Evolutionary conservation across 2,888 invertebrate genomes (phyloP), one percentile per base, ranked within the genome.

Genomic region (Cordilura impudica): DNA sequence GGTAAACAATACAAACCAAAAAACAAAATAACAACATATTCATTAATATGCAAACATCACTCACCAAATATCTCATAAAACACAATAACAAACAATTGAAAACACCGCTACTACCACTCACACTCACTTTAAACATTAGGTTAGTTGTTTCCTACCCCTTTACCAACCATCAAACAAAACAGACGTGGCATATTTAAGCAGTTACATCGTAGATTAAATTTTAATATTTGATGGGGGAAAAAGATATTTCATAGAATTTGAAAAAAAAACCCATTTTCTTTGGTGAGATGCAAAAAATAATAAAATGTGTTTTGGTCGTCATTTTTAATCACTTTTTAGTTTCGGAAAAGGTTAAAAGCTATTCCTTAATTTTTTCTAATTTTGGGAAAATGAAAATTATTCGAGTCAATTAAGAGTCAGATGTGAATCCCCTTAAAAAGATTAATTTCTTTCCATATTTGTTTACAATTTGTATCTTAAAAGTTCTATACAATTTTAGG

Each of bases 11-110:
- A 31, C 19, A 72, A 19, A 58, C 23, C 6, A 39, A 39, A 4
- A 47, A 26, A 12, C 43, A 23, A 74, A 78, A 74, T 74, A 74
- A 49, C 74, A 78, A 58, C 35, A 60, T 21, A 63, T 78, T 78
- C 73, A 73, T 78, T 69, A 35, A 73, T 78, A 73, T 78, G 69
- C 78, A 78, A 73, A 73, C 78, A 65, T 69, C 14, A 21, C 61
- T 47, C n/a, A n/a, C n/a, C n/a, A n/a, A n/a, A 18, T 56, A 47
- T 43, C 21, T 54, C 26, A 35, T 39, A 65, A 67, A 54, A 43
- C 39, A 51, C 35, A 39, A 39, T 39, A 39, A 39, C n/a, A 53
- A n/a, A 54, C 45, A 54, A 39, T n/a, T 39, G 35, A n/a, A 2
- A 1, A 39, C n/a, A 12, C 35, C 4, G 23, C 21, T n/a, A 51